Percentiles rank a stretch among this genome's conserved stretches.
phyloP scores from a whole-genome alignment of 2,797 vertebrate genomes.

The Diplodus puntazzo region DNA sequence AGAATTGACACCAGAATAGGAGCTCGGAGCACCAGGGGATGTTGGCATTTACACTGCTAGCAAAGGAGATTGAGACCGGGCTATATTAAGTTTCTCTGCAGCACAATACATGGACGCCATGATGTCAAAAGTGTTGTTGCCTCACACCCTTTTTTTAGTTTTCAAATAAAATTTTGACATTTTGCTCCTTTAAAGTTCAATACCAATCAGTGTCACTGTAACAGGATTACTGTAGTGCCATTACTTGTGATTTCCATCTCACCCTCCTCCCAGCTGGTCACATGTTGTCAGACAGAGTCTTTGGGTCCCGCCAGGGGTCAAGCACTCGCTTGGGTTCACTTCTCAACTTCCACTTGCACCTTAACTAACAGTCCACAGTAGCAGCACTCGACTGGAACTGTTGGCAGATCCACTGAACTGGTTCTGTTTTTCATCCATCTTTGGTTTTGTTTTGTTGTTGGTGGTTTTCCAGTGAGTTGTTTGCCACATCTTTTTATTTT shows the following conservation, averaged over 20 bases:
- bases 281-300: conserved; percentile 18
- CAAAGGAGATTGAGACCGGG: no score
- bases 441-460: conserved; percentile 50
- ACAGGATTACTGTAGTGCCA: not conserved
- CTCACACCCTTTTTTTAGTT: no score
- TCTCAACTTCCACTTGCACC: conserved; percentile 2
- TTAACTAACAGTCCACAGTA: conserved; percentile 14
- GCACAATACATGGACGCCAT: no score
- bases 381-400: conserved; percentile 18
- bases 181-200: not conserved
- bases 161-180: no score
- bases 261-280: not conserved
- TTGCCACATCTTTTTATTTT: conserved; percentile 35
- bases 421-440: conserved; percentile 61
- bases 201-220: not conserved
- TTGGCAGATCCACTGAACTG: conserved; percentile 40
- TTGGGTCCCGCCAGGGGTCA: conserved; percentile 22
- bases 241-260: not conserved
- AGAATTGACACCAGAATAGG: no score
- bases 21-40: no score
- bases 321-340: conserved; percentile 29
- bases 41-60: no score
- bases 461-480: conserved; percentile 44
- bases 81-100: no score
- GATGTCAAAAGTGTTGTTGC: no score